A percentile compares a stretch with the other conserved stretches of the same genome.
Conservation (phyloP, 2,113 vertebrate genomes). For the Megaceryle torquata region DNA sequence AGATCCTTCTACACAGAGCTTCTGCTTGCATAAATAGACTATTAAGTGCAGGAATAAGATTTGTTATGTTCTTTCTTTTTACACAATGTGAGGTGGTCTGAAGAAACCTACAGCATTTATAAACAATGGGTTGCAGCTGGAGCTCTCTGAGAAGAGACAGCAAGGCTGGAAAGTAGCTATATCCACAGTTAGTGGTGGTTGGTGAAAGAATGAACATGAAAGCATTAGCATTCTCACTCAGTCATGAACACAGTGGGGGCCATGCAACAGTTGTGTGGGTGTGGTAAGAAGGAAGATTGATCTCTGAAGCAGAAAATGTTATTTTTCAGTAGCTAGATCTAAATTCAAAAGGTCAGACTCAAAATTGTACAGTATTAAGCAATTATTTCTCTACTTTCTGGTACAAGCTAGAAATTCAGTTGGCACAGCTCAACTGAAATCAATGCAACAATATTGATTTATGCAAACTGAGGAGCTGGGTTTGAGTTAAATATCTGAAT, state of each 20-base stretch:
- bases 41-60: neutral
- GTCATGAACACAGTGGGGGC: neutral
- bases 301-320: constrained; percentile 29
- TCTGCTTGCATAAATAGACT: neutral
- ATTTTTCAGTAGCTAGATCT: neutral
- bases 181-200: neutral
- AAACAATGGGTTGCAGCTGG: neutral
- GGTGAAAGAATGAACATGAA: neutral
- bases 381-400: constrained; percentile 4
- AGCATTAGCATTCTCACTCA: neutral
- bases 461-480: neutral
- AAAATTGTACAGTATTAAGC: neutral
- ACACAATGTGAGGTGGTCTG: neutral
- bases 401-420: constrained; percentile 3
- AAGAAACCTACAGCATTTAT: neutral
- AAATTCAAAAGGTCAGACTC: constrained; percentile 36
- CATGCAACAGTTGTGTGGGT: neutral
- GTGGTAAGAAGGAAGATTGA: constrained; percentile 21
- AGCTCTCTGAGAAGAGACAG: neutral
- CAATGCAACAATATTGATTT: constrained; percentile 12
- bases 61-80: neutral
- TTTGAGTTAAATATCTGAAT: neutral
- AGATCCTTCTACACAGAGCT: neutral
- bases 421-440: neutral
- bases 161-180: neutral